phyloP scores from a whole-genome alignment of 1,140 invertebrate genomes.

The Solenopsis invicta region DNA sequence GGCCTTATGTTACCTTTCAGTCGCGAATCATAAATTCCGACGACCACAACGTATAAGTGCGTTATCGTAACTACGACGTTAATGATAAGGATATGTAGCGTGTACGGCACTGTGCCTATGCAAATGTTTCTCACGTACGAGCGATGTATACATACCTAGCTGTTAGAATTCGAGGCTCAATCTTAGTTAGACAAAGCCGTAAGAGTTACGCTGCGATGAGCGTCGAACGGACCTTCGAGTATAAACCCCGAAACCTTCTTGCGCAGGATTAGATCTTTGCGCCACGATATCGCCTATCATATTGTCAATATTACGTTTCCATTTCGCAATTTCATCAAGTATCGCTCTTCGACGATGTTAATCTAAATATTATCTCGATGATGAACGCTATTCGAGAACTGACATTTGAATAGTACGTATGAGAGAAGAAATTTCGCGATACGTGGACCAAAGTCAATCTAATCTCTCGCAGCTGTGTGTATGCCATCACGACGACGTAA shows the following conservation, averaged over 20 bases:
- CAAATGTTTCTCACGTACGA: conserved; percentile 25
- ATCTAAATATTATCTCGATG: neutral
- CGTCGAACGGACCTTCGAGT: conserved; percentile 18
- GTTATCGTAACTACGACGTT: conserved; percentile 38
- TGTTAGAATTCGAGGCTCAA: conserved; percentile 83
- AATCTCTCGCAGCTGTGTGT: conserved; percentile 39
- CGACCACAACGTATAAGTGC: conserved; percentile 40
- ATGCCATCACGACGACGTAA: conserved; percentile 41
- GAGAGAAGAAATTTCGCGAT: conserved; percentile 28
- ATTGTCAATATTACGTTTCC: neutral
- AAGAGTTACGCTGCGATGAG: conserved; percentile 33
- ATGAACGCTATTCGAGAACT: neutral
- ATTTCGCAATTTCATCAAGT: neutral
- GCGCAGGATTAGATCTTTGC: conserved; percentile 8
- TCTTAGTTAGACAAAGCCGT: conserved; percentile 80
- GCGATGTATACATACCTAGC: conserved; percentile 64
- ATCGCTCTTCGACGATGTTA: neutral
- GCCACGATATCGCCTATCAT: neutral
- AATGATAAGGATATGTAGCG: conserved; percentile 39
- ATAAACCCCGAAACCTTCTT: neutral
- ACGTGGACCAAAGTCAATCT: conserved; percentile 19
- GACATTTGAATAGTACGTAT: neutral
- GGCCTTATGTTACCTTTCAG: conserved; percentile 58
- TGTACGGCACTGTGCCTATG: conserved; percentile 15
- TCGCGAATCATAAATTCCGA: conserved; percentile 55